Base-by-base conservation (phyloP, 2,113 vertebrate species). In the Dermatemys mawii region DNA sequence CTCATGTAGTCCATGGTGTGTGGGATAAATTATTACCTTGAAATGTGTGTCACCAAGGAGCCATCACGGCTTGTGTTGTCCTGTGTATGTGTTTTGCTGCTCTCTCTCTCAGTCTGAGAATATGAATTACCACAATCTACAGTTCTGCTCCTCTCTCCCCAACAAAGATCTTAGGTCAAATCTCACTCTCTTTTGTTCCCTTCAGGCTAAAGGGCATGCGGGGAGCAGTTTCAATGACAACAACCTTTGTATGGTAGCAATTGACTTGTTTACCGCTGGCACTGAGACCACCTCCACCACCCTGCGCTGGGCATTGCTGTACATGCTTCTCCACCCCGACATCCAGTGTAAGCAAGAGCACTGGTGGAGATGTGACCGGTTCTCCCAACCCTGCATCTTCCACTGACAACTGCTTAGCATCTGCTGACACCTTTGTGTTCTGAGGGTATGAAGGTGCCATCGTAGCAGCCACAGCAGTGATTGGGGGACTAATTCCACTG, bases 301-400 rank as follows among this genome's bases (percentile, higher is more conserved):
- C 0, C 96, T 98, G 53, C 83, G 53, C 17, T 98, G 98, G 98
- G 97, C 85, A 5, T 16, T 98, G 48, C 93, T 98, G 55, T 97
- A 97, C 89, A 98, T 98, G 98, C 32, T 98, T 90, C 96, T 98
- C 60, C 84, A 97, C 49, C 98, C 97, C 0, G 95, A 98, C 3
- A 93, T 98, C 93, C 98, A 98, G 63, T 22, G 98, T 98, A 97
- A 98, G 98, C 92, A 46, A 26, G 63, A 81, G 50, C 35, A 83
- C 19, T 35, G 63, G 44, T 24, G 84, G 86, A 86, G 44, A 5
- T 60, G 2, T 46, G 32, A 26, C 2, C 0, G 49, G 29, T 82
- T 93, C 54, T 83, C 26, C 83, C 84, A 27, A 84, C 55, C 24
- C 11, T 6, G 48, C 32, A 27, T 67, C 84, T 85, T 90, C 50